Conservation (phyloP, 2,888 invertebrate genomes). For the Mythimna impura region DNA sequence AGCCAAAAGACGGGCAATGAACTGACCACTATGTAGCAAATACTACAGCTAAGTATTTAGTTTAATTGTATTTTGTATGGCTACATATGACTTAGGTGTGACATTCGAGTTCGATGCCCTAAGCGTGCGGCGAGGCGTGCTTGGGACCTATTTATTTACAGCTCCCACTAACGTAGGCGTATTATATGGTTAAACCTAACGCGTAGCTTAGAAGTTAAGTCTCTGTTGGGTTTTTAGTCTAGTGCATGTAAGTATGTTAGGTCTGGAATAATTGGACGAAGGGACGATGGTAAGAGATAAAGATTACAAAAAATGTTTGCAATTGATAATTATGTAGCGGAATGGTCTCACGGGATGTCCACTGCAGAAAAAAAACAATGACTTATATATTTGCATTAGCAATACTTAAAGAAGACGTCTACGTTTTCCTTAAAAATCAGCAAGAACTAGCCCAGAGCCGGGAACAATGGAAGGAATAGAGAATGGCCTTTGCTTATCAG, state of each 20-base stretch:
- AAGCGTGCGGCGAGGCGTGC: slow-evolving; percentile 11
- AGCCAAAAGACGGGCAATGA: slow-evolving; percentile 16
- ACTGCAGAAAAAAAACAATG: too few species aligned
- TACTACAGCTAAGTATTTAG: slow-evolving; percentile 8
- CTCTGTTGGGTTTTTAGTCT: slow-evolving; percentile 18
- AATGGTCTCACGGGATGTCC: too few species aligned
- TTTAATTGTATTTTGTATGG: slow-evolving; percentile 26
- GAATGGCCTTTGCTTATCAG: too few species aligned
- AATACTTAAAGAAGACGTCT: too few species aligned
- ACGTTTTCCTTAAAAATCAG: too few species aligned
- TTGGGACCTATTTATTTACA: slow-evolving; percentile 44
- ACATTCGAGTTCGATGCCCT: slow-evolving; percentile 29
- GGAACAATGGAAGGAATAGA: too few species aligned
- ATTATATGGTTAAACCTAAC: slow-evolving; percentile 15
- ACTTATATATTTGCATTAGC: too few species aligned
- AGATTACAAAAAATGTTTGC: background rate
- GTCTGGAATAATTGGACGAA: background rate
- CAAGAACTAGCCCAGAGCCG: too few species aligned
- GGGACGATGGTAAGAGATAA: background rate
- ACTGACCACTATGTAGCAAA: background rate
- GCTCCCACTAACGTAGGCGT: background rate
- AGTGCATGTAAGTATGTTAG: background rate
- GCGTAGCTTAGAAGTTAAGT: background rate
- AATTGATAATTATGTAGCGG: too few species aligned
- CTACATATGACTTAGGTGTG: slow-evolving; percentile 26